Percentiles rank a stretch among this genome's conserved stretches.
Evolutionary conservation across 2,113 vertebrate species (phyloP).

Genomic region (Amblyornis subalaris): DNA sequence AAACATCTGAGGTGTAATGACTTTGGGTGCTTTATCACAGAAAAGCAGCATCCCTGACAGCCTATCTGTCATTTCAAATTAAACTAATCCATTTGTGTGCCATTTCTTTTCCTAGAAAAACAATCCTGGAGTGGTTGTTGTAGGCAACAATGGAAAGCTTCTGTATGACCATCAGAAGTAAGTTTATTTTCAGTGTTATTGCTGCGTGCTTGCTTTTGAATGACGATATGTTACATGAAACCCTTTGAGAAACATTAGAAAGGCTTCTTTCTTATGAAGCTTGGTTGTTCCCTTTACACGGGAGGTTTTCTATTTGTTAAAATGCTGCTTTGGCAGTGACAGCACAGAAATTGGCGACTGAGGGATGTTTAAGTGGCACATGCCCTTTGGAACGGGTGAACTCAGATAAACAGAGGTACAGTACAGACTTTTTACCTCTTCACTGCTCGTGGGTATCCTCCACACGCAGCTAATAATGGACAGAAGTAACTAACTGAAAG

Average conservation of each 20-base stretch:
- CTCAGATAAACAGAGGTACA: background rate
- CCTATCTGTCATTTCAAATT: background rate
- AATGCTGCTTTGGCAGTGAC: background rate
- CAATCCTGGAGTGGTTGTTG: slow-evolving; percentile 86
- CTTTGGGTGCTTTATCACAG: background rate
- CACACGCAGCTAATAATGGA: background rate
- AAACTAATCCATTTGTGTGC: background rate
- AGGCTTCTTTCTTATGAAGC: background rate
- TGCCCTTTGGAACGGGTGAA: background rate
- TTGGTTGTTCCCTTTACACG: background rate
- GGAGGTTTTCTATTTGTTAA: background rate
- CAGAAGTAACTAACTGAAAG: background rate
- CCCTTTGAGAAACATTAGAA: background rate
- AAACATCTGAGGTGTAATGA: background rate
- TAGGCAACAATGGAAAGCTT: slow-evolving; percentile 93
- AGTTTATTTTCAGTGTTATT: slow-evolving; percentile 61
- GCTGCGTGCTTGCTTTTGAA: background rate
- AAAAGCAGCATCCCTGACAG: background rate
- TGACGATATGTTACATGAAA: background rate
- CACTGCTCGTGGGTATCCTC: background rate
- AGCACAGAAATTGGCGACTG: background rate
- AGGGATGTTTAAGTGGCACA: background rate
- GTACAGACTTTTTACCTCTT: background rate
- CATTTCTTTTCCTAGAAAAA: slow-evolving; percentile 85
- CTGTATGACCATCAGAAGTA: slow-evolving; percentile 96